Base-by-base conservation (phyloP, 2,888 invertebrate genomes). In the Mythimna pallens region DNA sequence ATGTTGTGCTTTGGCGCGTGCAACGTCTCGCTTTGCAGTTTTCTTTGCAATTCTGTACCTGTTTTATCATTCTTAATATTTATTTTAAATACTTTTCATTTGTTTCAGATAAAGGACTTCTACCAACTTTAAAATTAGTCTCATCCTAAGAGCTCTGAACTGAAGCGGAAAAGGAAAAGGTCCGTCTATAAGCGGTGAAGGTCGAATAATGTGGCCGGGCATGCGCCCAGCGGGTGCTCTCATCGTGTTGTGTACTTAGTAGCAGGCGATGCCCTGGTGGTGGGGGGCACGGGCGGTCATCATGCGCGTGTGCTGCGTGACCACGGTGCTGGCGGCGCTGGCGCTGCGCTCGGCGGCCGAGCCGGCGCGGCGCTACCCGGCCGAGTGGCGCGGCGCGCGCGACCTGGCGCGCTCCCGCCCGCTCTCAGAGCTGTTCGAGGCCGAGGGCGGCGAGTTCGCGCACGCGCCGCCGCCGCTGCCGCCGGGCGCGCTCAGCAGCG, bases 241-340 rank as follows among this genome's bases (percentile, higher is more conserved):
- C 86, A 91, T 88, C 85, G 91, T 91, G 85, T 89, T 89, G 92
- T 94, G 92, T 91, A 94, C 94, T 94, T 95, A 95, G 94, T 95
- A 92, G 89, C 84, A 87, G 93, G 91, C 78, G 87, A 93, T 94
- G 94, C 89, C 90, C 86, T 89, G 91, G 93, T 91, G 93, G 94
- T 91, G 93, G 93, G 90, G 89, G 89, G 92, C 90, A 90, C 91
- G 92, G 87, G 90, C 89, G 85, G 90, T 92, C 89, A 92, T 92
- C 89, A 95, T 96, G 96, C 96, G 96, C 85, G 91, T 94, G 91
- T 94, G 93, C 88, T 94, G 93, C 88, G 92, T 95, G 88, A 93
- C 93, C 82, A 91, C 93, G 83, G 93, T 94, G 89, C 89, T 95
- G 76, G 94, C 94, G 88, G 94, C 94, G 92, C 91, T 95, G 84